Base-by-base conservation (phyloP, 2,888 invertebrate species). In the Lithophane leautieri region DNA sequence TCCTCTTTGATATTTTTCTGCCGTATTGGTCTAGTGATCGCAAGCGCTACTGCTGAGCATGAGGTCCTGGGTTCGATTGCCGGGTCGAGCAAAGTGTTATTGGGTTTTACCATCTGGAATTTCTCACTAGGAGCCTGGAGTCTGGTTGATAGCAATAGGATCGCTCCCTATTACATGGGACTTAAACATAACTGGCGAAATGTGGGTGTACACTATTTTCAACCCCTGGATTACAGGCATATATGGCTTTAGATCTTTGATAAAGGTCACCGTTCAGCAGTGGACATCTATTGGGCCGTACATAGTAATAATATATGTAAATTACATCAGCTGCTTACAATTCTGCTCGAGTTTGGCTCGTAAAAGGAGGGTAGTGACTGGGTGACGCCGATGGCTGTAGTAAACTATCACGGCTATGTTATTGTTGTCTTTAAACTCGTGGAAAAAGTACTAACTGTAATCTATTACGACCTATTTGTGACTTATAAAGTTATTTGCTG, bases 281-380 rank as follows among this genome's bases (percentile, higher is more conserved):
- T 34, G 54, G 61, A 28, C 25, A 47, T 54, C 61, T 52, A 54
- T 16, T 56, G 47, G 61, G 7, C 40, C 54, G 40, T 52, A n/a
- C 11, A 52, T 4, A 66, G 25, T 22, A 54, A 22, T 14, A n/a
- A 22, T 14, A n/a, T 28, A 68, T 67, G 63, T 76, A 47, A 81
- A 80, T 79, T 14, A 56, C 40, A 34, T 54, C 67, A 77, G 63
- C 71, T 81, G 60, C 60, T 81, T 81, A 78, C 11, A 19, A 81
- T 81, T 82, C 83, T 44, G 71, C 56, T 61, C 70, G 83, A 73
- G 81, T 73, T 63, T n/a, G 8, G 58, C 67, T 73, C 72, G 61
- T 80, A 70, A 83, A 63, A 28, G 70, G 54, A 68, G 80, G 80
- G 84, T 82, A 79, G 75, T 76, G 82, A 44, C 84, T 76, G 63